These are phyloP conservation scores for Drosophila insularis DNA, from an alignment of 1,140 invertebrate species.

Conservation along the genomic window DNA sequence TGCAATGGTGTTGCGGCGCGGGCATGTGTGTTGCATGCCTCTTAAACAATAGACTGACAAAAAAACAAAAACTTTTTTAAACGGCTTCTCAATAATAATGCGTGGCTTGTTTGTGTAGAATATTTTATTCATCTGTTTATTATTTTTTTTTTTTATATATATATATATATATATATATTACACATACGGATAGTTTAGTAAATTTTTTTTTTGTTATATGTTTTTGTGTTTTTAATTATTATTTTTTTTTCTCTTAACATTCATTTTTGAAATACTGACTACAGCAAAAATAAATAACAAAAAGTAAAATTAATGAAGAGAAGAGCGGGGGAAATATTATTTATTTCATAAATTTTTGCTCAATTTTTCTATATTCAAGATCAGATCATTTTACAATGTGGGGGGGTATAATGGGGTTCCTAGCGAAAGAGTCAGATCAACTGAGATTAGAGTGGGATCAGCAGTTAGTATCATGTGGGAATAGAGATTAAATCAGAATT, in stretches of 20 bases:
- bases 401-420: too few species aligned
- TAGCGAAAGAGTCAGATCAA: background rate
- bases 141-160: background rate
- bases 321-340: background rate
- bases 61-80: background rate
- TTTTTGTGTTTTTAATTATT: background rate
- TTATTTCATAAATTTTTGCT: conserved; percentile 6
- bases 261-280: background rate
- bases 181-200: conserved; percentile 1
- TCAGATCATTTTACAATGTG: background rate
- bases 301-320: background rate
- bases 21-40: background rate
- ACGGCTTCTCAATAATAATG: background rate
- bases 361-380: background rate
- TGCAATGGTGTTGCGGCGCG: background rate
- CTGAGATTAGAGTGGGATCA: too few species aligned
- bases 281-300: background rate
- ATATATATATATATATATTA: background rate
- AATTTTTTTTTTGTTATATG: conserved; percentile 1
- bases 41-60: conserved; percentile 8
- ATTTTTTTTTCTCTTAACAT: background rate
- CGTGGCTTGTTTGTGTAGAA: background rate
- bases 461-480: too few species aligned
- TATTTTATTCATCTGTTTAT: background rate
- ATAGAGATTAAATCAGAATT: too few species aligned